Base-by-base conservation (phyloP, 2,888 invertebrate species). In the Iphiclides podalirius region DNA sequence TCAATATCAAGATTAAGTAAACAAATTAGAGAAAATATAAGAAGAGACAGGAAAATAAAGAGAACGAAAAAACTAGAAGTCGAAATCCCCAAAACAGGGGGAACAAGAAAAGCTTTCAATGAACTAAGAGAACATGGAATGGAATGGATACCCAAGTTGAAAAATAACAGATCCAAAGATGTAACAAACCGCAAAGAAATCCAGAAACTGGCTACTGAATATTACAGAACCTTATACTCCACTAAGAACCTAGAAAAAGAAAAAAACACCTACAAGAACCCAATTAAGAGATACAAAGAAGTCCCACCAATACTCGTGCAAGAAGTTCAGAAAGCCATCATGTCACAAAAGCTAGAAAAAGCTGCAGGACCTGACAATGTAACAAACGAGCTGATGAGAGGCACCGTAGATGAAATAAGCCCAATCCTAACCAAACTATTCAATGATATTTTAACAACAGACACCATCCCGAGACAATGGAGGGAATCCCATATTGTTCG, bases 301-400 rank as follows among this genome's bases (percentile, higher is more conserved):
- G 26, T 52, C 26, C 45, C 42, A 17, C 16, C 26, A 43, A 55
- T 55, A 43, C 26, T 52, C 28, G 0, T 8, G 39, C 12, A 4
- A 7, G 55, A 59, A 54, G 46, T 53, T n/a, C 16, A 51, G 36
- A 54, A 54, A 34, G 52, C 57, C 8, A 53, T 57, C 12, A 31
- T 31, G 55, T 58, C 6, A 8, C 26, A 31, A 35, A 57, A 59
- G 7, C 35, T 28, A 12, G 57, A 57, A n/a, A 61, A 56, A 56
- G 39, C 54, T 1, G 57, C 61, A 9, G 58, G 60, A 0, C 56
- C 60, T 2, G 60, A 61, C n/a, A 57, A 38, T 11, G 54, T 65
- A 1, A 23, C 47, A 38, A 60, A 61, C 15, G 60, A 62, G 28
- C 33, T 60, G 0, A 13, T 61, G 9, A 53, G 33, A 53, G 58